These are phyloP conservation scores for Mus pahari DNA, from an alignment of 2,113 vertebrate genomes.

Conservation along the genomic window DNA sequence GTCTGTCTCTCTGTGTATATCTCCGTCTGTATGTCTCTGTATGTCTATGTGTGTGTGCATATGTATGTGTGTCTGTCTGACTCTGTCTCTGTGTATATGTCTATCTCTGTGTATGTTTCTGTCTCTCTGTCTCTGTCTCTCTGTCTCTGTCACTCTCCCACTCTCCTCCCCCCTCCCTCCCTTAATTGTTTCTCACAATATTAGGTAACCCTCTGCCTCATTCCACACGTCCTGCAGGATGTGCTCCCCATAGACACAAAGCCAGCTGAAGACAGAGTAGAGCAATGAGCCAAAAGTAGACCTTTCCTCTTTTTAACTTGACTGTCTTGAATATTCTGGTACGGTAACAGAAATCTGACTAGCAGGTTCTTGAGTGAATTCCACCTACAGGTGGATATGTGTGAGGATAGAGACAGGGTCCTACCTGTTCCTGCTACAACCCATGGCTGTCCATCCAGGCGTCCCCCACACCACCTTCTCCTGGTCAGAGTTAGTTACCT, in stretches of 20 bases:
- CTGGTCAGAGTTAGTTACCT: not conserved
- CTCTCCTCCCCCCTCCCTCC: too few relatives aligned
- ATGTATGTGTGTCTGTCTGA: too few relatives aligned
- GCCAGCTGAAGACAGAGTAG: not conserved
- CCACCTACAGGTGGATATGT: not conserved
- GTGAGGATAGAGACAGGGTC: accelerated
- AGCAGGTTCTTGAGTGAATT: too few relatives aligned
- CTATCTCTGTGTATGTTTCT: not conserved
- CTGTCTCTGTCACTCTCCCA: not conserved
- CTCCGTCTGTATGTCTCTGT: too few relatives aligned
- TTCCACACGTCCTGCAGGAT: not conserved
- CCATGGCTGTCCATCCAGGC: too few relatives aligned
- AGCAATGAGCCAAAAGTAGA: not conserved
- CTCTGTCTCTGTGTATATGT: not conserved
- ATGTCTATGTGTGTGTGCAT: too few relatives aligned
- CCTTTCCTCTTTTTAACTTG: not conserved
- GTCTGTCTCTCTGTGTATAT: not conserved
- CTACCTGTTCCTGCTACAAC: not conserved
- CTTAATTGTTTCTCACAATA: not conserved
- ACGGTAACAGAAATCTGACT: not conserved
- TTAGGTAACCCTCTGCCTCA: not conserved
- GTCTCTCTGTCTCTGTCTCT: not conserved
- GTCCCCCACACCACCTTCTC: not conserved
- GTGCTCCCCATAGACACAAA: not conserved
- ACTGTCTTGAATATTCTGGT: not conserved